Percentiles rank a stretch among this genome's conserved stretches.
Evolutionary conservation across 2,888 invertebrate genomes (phyloP).

Genomic region (Seira sanloemensis): DNA sequence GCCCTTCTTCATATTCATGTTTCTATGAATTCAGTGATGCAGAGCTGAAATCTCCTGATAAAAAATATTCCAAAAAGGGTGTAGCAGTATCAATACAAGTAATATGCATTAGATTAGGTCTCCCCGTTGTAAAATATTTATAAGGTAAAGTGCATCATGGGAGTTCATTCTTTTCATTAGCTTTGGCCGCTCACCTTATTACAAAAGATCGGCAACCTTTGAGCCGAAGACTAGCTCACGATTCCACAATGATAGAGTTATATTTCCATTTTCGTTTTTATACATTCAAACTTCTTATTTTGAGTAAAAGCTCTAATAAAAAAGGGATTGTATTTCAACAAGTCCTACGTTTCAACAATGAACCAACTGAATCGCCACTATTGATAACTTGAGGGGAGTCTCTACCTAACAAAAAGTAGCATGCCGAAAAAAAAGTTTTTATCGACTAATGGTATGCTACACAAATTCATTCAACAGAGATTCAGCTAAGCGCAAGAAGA

Average conservation of each 20-base stretch:
- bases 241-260: conserved; percentile 43
- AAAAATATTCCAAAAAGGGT: conserved; percentile 20
- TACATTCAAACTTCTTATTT: background rate
- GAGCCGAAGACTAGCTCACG: conserved; percentile 57
- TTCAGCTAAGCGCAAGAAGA: background rate
- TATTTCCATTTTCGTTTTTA: background rate
- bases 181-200: conserved; percentile 67
- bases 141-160: conserved; percentile 59
- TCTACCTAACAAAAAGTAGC: conserved; percentile 35
- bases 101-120: conserved; percentile 20
- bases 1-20: background rate
- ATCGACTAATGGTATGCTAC: conserved; percentile 48
- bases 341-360: conserved; percentile 15
- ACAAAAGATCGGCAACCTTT: conserved; percentile 64
- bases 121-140: conserved; percentile 17
- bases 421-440: conserved; percentile 54
- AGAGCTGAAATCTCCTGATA: too few species aligned
- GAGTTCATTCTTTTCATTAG: conserved; percentile 69
- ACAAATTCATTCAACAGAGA: conserved; percentile 51
- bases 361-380: conserved; percentile 30
- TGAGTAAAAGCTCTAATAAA: background rate
- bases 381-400: conserved; percentile 56
- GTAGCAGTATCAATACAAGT: conserved; percentile 8
- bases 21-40: conserved; percentile 14
- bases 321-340: conserved; percentile 18